Percentiles rank a stretch among this genome's conserved stretches.
Evolutionary conservation across 2,797 vertebrate genomes (phyloP).

Genomic region (Pangasius mekongensis): DNA sequence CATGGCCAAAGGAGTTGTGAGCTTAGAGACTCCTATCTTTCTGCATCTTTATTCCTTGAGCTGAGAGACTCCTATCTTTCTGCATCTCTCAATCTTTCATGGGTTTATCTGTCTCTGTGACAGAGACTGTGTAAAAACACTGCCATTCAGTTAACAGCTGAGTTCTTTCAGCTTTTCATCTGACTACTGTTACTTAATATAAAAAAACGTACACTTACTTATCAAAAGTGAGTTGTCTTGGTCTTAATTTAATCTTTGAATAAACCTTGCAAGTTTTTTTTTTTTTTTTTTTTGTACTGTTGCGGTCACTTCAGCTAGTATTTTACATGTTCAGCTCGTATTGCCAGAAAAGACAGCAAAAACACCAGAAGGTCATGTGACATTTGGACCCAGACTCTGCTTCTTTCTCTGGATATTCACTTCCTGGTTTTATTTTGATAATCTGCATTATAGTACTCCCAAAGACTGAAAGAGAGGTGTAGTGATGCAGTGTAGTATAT

Average conservation of each 20-base stretch:
- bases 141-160: not conserved
- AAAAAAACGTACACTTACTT: not conserved
- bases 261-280: not conserved
- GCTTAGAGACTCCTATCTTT: conserved; percentile 10
- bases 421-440: not conserved
- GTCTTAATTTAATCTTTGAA: not conserved
- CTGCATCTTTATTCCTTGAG: conserved; percentile 6
- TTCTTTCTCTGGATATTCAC: not conserved
- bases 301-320: conserved; percentile 19
- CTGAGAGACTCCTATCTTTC: conserved; percentile 11
- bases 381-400: not conserved
- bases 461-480: not conserved
- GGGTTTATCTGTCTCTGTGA: not conserved
- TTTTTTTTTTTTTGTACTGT: not conserved
- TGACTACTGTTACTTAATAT: not conserved
- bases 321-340: not conserved
- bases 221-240: not conserved
- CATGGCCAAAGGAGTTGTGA: conserved; percentile 6
- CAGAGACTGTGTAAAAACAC: not conserved
- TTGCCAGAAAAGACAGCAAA: not conserved
- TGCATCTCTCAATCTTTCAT: not conserved
- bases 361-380: not conserved
- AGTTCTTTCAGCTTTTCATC: not conserved
- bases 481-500: not conserved
- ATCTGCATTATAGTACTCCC: not conserved